phyloP scores from a whole-genome alignment of 2,113 vertebrate species.

The Scatophagus argus region DNA sequence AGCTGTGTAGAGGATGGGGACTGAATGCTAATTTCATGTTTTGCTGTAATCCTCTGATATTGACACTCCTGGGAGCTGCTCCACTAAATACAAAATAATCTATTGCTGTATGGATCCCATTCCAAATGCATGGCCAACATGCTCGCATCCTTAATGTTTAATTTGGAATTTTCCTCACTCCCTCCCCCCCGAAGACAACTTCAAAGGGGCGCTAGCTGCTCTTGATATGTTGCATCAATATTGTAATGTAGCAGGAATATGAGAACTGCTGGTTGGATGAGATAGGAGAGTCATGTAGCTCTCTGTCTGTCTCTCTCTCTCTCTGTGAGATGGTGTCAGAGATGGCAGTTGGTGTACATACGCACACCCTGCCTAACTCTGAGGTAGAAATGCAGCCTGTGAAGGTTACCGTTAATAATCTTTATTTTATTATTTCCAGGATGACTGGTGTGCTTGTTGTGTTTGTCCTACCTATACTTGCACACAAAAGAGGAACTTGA shows the following conservation, averaged over 20 bases:
- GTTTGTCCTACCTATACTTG: constrained; percentile 46
- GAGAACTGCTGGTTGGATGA: constrained; percentile 81
- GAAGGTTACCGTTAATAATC: constrained; percentile 53
- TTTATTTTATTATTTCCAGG: constrained; percentile 53
- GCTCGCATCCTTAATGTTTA: constrained; percentile 86
- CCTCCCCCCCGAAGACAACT: constrained; percentile 83
- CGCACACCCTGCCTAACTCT: constrained; percentile 38
- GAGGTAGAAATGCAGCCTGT: constrained; percentile 50
- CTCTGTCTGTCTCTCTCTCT: constrained; percentile 61
- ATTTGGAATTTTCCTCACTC: constrained; percentile 86
- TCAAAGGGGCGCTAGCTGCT: constrained; percentile 85
- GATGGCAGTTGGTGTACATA: constrained; percentile 60
- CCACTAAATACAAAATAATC: constrained; percentile 88
- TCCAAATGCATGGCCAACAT: constrained; percentile 84
- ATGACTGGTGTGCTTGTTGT: constrained; percentile 11
- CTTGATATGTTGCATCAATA: constrained; percentile 87
- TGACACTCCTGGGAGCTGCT: constrained; percentile 88
- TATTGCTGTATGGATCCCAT: constrained; percentile 87
- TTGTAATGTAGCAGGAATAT: constrained; percentile 86
- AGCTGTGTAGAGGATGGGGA: constrained; percentile 81
- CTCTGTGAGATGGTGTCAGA: constrained; percentile 75
- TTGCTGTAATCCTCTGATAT: constrained; percentile 89
- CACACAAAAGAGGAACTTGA: constrained; percentile 64
- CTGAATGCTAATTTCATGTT: constrained; percentile 89
- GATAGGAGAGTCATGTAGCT: constrained; percentile 80